These are phyloP conservation scores for Phoxinus dragarum DNA, from an alignment of 2,797 vertebrate genomes.

Conservation along the genomic window DNA sequence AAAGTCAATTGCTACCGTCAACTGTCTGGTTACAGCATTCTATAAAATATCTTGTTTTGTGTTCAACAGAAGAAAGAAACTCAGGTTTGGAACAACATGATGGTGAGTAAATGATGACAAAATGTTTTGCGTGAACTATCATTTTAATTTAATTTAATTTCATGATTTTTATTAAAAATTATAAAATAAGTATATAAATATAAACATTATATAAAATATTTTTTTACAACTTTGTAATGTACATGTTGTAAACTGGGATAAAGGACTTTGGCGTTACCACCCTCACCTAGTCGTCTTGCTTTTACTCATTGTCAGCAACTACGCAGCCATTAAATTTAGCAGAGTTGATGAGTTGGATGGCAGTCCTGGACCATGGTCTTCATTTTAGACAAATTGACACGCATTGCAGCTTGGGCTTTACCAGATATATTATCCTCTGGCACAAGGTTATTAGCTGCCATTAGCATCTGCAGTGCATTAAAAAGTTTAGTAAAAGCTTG, in stretches of 20 bases:
- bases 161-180: neutral
- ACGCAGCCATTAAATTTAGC: neutral
- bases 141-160: neutral
- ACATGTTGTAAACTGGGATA: neutral
- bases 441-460: slow-evolving; percentile 35
- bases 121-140: too few relatives aligned
- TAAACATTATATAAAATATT: too few relatives aligned
- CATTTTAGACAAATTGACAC: neutral
- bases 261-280: neutral
- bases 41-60: too few relatives aligned
- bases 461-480: slow-evolving; percentile 48
- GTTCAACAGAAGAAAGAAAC: too few relatives aligned
- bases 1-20: neutral
- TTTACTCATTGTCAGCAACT: neutral
- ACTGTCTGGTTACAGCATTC: neutral
- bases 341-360: neutral
- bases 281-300: neutral
- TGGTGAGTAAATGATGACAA: too few relatives aligned
- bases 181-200: too few relatives aligned
- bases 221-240: neutral
- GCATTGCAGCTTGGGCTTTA: slow-evolving; percentile 36
- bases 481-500: slow-evolving; percentile 22
- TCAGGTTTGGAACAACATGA: too few relatives aligned
- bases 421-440: slow-evolving; percentile 53
- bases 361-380: neutral